phyloP scores from a whole-genome alignment of 2,113 vertebrate genomes.

The Leptobrachium leishanense region DNA sequence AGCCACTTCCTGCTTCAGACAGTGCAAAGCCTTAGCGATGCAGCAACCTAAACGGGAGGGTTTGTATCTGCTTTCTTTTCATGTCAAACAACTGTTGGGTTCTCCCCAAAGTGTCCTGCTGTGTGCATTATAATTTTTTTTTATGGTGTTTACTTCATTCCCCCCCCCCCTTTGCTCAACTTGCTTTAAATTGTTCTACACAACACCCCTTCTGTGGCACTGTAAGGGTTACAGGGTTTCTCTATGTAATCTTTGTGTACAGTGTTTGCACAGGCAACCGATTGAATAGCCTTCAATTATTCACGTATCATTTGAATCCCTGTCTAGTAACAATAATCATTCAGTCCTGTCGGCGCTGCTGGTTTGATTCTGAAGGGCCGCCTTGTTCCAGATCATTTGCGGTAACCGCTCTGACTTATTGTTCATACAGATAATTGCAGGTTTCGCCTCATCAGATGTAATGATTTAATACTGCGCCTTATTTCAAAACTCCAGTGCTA shows the following conservation, averaged over 20 bases:
- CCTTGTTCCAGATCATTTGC: not conserved
- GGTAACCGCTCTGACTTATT: slow-evolving; percentile 26
- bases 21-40: too few relatives aligned
- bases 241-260: slow-evolving; percentile 5
- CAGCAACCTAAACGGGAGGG: too few relatives aligned
- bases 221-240: not conserved
- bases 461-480: not conserved
- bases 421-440: slow-evolving; percentile 11
- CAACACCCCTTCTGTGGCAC: not conserved
- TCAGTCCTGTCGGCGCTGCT: slow-evolving; percentile 10
- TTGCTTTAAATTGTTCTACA: too few relatives aligned
- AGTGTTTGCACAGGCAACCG: not conserved
- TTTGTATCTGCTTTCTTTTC: too few relatives aligned
- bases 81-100: too few relatives aligned
- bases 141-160: too few relatives aligned
- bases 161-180: too few relatives aligned
- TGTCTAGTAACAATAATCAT: slow-evolving; percentile 20
- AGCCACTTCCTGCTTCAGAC: too few relatives aligned
- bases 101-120: too few relatives aligned
- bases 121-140: too few relatives aligned
- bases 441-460: slow-evolving; percentile 12
- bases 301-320: slow-evolving; percentile 33
- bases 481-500: not conserved
- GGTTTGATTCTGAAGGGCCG: slow-evolving; percentile 23
- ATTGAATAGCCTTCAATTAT: slow-evolving; percentile 41